Base-by-base conservation (phyloP, 2,888 invertebrate species). In the Noctua janthina region DNA sequence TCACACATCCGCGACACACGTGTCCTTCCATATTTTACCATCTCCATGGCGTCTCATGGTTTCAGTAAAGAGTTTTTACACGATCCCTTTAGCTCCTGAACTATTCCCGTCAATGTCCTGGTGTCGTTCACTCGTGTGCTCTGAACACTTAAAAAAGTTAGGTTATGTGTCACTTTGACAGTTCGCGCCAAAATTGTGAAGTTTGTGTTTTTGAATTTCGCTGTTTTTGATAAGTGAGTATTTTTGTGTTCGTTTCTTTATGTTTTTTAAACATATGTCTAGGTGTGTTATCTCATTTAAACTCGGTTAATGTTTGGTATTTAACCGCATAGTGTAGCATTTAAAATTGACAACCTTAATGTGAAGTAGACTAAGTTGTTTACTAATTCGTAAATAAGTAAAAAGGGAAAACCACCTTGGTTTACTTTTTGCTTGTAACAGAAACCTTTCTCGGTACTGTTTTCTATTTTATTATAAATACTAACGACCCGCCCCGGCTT, bases 101-200 rank as follows among this genome's bases (percentile, higher is more conserved):
- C 94, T 96, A 96, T 94, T 96, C 94, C 94, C 91, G 92, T 90
- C 91, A 89, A 88, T 89, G 91, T 89, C 92, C 89, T 91, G 91
- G 91, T 91, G 89, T 89, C 84, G 94, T 91, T 89, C 89, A 91
- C 95, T 94, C 92, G 95, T 93, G 93, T 91, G 83, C 87, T 39
- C 87, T 85, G 82, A 86, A 89, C 90, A 89, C 86, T 87, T 29
- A 74, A 88, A 90, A 90, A 88, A 86, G 87, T 89, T 90, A 92
- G 88, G 93, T 94, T 91, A 93, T 90, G 93, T 94, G 94, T 94
- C 93, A 94, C 79, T 89, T 92, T 94, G 94, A 95, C 93, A 93
- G 93, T 92, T 92, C 92, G 91, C 94, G 94, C 93, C 92, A 91
- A 91, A 91, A 90, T 91, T 91, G 93, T 93, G 88, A 88, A 87